Base-by-base conservation (phyloP, 1,140 invertebrate genomes). In the Drosophila lini region DNA sequence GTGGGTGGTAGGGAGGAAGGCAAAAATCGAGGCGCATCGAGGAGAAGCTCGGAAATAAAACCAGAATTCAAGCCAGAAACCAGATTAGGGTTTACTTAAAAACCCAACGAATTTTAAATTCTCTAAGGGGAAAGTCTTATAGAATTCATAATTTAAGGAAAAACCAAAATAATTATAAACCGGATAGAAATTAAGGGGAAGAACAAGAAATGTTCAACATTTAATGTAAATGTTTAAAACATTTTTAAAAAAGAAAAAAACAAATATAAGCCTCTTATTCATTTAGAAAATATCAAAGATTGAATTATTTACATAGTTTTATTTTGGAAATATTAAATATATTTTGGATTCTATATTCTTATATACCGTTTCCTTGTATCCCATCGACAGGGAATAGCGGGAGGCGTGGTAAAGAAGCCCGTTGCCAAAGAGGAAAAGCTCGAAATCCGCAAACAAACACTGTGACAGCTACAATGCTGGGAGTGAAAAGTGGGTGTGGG, bases 361-460 rank as follows among this genome's bases (percentile, higher is more conserved):
- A 15, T 42, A 25, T 22, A 7, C 3, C 8, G 13, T 7, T 64
- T 32, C 15, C 13, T 15, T 2, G 11, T 3, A 40, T 4, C 32
- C 31, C 36, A 32, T 68, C 15, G 22, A 25, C 28, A 79, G 44
- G 65, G 61, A 50, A 42, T 25, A 38, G 22, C 9, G 28, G 5
- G 19, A 60, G 67, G 59, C 55, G 63, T 69, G 59, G 71, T 25
- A 76, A 61, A 73, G 80, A 80, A 74, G 60, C 75, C 71, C 80
- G 80, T 74, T 83, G 64, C 47, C 70, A 74, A 83, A 83, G 76
- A 75, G 79, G 65, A 80, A 86, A 84, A 88, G 83, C 83, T 75
- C 79, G 71, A 89, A 86, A 86, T 86, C 83, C 83, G 77, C 83
- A 86, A 88, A 88, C 83, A 86, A 86, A 86, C 80, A 86, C 80